Base-by-base conservation (phyloP, 2,888 invertebrate species). In the Tholera decimalis region DNA sequence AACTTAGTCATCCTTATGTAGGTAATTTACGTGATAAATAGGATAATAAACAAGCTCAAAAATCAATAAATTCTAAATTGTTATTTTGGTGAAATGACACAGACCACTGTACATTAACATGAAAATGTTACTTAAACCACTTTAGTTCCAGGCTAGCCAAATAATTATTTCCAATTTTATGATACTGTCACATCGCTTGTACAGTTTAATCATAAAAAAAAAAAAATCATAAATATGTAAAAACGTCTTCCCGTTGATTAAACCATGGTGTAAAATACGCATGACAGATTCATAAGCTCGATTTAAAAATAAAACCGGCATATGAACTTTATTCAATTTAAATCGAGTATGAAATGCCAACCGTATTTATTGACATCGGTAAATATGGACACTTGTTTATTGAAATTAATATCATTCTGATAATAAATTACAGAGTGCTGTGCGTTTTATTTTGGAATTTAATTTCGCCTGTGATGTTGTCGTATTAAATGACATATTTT, bases 201-300 rank as follows among this genome's bases (percentile, higher is more conserved):
- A 44, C 20, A 18, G 26, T 58, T 28, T 28, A 37, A 60, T 61
- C 20, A 37, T n/a, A n/a, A n/a, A n/a, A n/a, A n/a, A n/a, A n/a
- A n/a, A n/a, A n/a, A n/a, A 39, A 26, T 64, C 43, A 66, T 39
- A 49, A 66, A 65, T 49, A 49, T 55, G n/a, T 44, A 33, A 67
- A 63, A 22, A 33, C 6, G 37, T 18, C 30, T 43, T 5, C 11
- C 26, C 18, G 26, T 22, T 4, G 37, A 28, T 22, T 49, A 41
- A 56, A 66, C 24, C 35, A 6, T 67, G 26, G 49, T 20, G 35
- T 35, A 13, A 53, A 53, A 53, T 43, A 60, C 24, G 13, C 41
- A 24, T 53, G 60, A 47, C 60, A 60, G 28, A 11, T 60, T 26
- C 39, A 24, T 24, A 47, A 8, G 20, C n/a, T 41, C 28, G 46